Evolutionary conservation across 2,888 invertebrate genomes (phyloP), one percentile per base, ranked within the genome.

Genomic region (Epistrophella euchroma): DNA sequence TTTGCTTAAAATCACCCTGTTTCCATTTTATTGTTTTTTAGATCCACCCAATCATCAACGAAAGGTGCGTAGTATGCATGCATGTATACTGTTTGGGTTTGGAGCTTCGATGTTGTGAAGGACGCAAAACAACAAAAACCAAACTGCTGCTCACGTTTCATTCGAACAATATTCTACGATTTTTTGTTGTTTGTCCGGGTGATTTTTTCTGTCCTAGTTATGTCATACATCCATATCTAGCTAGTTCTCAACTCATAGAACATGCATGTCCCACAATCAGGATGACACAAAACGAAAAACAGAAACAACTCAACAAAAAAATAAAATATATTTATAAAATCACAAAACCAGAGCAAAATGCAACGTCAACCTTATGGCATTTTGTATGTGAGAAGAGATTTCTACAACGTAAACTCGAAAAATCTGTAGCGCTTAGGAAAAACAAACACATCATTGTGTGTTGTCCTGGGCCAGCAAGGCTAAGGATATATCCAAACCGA

Each of bases 351-450:
- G 52, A 47, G 60, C 52, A 37, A 60, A 75, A 40, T 37, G 75
- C 50, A 85, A 80, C 64, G 72, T 80, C 80, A 80, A 85, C 84
- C 80, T 76, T 85, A 81, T 81, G 76, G 73, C 76, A 81, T 77
- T 73, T 74, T 71, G 78, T 74, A 60, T 75, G 71, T 58, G 80
- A 72, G 35, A 75, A 55, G 84, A 80, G 80, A 84, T 84, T 80
- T 80, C 79, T 79, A 64, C 74, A 32, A 75, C 84, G 84, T 84
- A 85, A 85, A 81, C 76, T 76, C 47, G 73, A 82, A 86, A 86
- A 86, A 82, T 86, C 82, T 86, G 82, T 86, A 86, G 78, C 82
- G 86, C 82, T 86, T 86, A 86, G 82, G 77, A 82, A 82, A 86
- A 86, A 86, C 86, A 86, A 86, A 86, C 86, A 86, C 77, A 86